Base-by-base conservation (phyloP, 2,888 invertebrate genomes). In the Harpagoxenus sublaevis region DNA sequence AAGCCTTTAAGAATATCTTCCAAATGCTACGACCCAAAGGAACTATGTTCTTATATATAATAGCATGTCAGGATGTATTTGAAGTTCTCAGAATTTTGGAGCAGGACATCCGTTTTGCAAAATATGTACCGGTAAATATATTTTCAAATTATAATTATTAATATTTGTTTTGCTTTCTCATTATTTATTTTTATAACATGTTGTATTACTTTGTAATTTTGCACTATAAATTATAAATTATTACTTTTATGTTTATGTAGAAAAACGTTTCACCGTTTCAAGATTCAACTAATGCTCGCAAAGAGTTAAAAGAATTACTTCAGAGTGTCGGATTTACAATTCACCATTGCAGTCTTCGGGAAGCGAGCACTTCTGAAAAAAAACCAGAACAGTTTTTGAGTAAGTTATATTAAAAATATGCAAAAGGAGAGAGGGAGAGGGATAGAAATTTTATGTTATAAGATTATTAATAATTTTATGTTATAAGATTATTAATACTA, bases 281-380 rank as follows among this genome's bases (percentile, higher is more conserved):
- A 3, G 18, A 63, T 5, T 51, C 35, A 63, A 10, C 1, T 9
- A 10, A 39, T 3, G 15, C 51, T 15, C 63, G n/a, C 15, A 77
- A 39, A 28, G 53, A 77, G 8, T 6, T 65, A 28, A 77, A 28
- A 53, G 12, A 65, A 18, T 42, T 77, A 18, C 65, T 77, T 65
- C 1, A 42, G 39, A 39, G 3, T 23, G 0, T 23, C 23, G 23
- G 23, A 23, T 23, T 23, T 23, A 23, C 23, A 23, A 23, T 23
- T 23, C 28, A 12, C 2, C 39, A 53, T 42, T 77, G 53, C 18
- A 53, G 77, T 28, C 51, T 39, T 28, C 63, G 60, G 2, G 45
- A 62, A 1, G 15, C 0, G 1, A 35, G 6, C 8, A 28, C 28
- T 45, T 18, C n/a, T 0, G 10, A 18, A 8, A 5, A n/a, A 5